A percentile compares a stretch with the other conserved stretches of the same genome.
phyloP scores from a whole-genome alignment of 1,140 invertebrate genomes.

The Oedothorax gibbosus region DNA sequence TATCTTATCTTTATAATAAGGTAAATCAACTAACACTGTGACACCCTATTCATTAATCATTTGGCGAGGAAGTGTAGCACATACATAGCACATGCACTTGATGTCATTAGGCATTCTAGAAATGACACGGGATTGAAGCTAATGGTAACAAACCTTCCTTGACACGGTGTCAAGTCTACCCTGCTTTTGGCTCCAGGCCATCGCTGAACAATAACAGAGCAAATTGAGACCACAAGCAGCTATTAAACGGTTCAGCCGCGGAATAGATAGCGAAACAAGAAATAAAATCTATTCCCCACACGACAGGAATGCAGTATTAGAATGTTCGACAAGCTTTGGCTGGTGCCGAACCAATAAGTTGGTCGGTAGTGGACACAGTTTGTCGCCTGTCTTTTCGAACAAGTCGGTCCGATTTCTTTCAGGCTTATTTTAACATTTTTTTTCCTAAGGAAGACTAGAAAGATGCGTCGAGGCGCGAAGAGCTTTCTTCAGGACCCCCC shows the following conservation, averaged over 20 bases:
- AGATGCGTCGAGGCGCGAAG: constrained; percentile 26
- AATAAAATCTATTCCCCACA: background rate
- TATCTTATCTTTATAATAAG: too few relatives aligned
- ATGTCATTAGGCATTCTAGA: constrained; percentile 9
- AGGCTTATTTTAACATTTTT: background rate
- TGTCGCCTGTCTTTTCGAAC: constrained; percentile 23
- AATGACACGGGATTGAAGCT: background rate
- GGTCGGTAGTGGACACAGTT: constrained; percentile 5
- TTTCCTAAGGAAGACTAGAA: constrained; percentile 15
- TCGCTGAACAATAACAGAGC: background rate
- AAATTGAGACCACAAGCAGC: constrained; percentile 6
- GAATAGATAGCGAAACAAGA: background rate
- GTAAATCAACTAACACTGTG: too few relatives aligned
- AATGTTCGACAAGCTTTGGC: constrained; percentile 27
- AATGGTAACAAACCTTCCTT: background rate
- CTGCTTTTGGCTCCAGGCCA: constrained; percentile 10
- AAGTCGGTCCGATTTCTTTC: constrained; percentile 24
- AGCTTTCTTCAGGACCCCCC: constrained; percentile 8
- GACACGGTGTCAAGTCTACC: background rate
- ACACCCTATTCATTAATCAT: background rate
- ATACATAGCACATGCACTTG: too few relatives aligned
- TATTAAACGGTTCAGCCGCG: constrained; percentile 20
- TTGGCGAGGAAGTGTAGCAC: background rate
- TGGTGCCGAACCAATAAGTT: too few relatives aligned
- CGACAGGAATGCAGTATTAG: background rate